These are phyloP conservation scores for Cottoperca gobio DNA, from an alignment of 2,797 vertebrate genomes.

Conservation along the genomic window DNA sequence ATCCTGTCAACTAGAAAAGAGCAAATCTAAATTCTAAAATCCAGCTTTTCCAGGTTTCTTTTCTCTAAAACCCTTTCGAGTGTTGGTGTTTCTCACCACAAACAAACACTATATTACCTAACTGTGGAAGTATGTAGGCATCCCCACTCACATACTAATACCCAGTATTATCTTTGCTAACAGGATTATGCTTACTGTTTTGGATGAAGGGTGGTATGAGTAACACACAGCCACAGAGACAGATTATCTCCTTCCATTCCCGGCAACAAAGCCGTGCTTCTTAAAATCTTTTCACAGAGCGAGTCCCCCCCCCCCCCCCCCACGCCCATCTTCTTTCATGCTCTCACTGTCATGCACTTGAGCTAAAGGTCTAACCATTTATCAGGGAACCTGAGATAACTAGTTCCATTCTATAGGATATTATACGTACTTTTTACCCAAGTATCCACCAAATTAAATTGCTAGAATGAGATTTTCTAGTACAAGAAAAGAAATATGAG, in stretches of 20 bases:
- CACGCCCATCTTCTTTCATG: conserved; percentile 50
- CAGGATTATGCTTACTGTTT: conserved; percentile 71
- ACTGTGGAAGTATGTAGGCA: conserved; percentile 33
- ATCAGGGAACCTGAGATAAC: conserved; percentile 58
- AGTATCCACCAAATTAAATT: conserved; percentile 48
- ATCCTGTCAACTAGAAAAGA: conserved; percentile 57
- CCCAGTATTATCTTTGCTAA: conserved; percentile 70
- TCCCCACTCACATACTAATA: conserved; percentile 55
- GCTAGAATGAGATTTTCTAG: conserved; percentile 26
- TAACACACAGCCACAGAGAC: conserved; percentile 64
- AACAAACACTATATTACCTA: conserved; percentile 50
- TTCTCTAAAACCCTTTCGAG: conserved; percentile 27
- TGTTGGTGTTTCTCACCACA: conserved; percentile 35
- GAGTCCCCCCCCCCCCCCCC: conserved; percentile 18
- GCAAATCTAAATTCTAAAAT: conserved; percentile 48
- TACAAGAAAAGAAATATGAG: conserved; percentile 32
- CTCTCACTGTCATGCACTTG: conserved; percentile 42
- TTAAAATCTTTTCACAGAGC: conserved; percentile 61
- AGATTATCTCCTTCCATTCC: conserved; percentile 68
- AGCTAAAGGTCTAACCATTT: conserved; percentile 63
- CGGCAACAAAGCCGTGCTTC: conserved; percentile 57
- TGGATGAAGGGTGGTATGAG: conserved; percentile 67
- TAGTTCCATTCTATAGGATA: conserved; percentile 34
- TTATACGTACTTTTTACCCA: conserved; percentile 40
- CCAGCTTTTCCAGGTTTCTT: conserved; percentile 5